phyloP scores from a whole-genome alignment of 2,888 invertebrate species.

The Dilophus febrilis region DNA sequence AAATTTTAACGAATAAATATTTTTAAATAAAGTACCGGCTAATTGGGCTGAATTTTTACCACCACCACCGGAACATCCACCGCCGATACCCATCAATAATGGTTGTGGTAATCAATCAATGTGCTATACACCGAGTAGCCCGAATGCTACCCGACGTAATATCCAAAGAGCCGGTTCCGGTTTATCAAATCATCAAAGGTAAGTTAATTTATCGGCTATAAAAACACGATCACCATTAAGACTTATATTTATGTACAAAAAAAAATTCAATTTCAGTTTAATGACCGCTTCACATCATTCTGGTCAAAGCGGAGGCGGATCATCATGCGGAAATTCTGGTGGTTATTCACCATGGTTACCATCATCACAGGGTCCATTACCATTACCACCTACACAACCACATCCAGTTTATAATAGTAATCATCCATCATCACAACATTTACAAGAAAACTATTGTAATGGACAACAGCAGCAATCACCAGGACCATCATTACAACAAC shows the following conservation, averaged over 20 bases:
- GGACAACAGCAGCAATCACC: slow-evolving; percentile 20
- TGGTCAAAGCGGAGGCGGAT: slow-evolving; percentile 28
- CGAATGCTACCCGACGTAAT: slow-evolving; percentile 26
- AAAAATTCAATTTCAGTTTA: slow-evolving; percentile 16
- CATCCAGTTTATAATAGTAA: too few relatives aligned
- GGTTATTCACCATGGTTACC: slow-evolving; percentile 29
- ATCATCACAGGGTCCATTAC: slow-evolving; percentile 28
- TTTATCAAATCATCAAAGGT: slow-evolving; percentile 29
- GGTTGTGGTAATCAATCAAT: slow-evolving; percentile 8
- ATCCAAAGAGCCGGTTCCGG: slow-evolving; percentile 28
- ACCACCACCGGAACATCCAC: slow-evolving; percentile 42
- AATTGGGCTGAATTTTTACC: slow-evolving; percentile 42
- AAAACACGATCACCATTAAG: too few relatives aligned
- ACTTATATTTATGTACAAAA: background rate
- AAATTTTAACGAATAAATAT: too few relatives aligned
- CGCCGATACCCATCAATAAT: slow-evolving; percentile 30
- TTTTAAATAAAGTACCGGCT: slow-evolving; percentile 30
- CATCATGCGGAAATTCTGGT: slow-evolving; percentile 6
- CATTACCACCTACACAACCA: slow-evolving; percentile 18
- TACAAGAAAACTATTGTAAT: slow-evolving; percentile 19
- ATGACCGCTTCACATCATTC: slow-evolving; percentile 30
- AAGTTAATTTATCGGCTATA: slow-evolving; percentile 8
- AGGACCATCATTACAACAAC: slow-evolving; percentile 9
- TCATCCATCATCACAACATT: slow-evolving; percentile 2
- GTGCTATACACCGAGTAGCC: slow-evolving; percentile 26